These are phyloP conservation scores for Drosophila buzzatii DNA, from an alignment of 2,888 invertebrate species.

Conservation along the genomic window DNA sequence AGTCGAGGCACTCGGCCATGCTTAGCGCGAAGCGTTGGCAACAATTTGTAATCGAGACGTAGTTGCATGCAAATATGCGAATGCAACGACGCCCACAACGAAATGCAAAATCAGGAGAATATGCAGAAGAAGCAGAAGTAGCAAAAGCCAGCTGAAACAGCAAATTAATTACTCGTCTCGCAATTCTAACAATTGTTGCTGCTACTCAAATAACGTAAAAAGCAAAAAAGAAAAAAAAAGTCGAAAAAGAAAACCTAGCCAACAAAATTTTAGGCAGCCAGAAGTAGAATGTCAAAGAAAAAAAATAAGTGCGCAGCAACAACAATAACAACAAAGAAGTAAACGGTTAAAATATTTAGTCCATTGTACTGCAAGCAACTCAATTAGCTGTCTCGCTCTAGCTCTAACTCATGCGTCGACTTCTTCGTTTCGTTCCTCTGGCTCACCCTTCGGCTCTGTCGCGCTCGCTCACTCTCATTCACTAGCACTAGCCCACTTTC, in stretches of 20 bases:
- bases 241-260: not conserved
- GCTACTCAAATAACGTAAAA: slow-evolving; percentile 10
- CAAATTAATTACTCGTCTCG: slow-evolving; percentile 43
- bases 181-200: slow-evolving; percentile 42
- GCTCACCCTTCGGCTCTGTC: not conserved
- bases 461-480: not conserved
- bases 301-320: not conserved
- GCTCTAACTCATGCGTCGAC: not conserved
- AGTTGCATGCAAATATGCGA: slow-evolving; percentile 68
- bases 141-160: slow-evolving; percentile 26
- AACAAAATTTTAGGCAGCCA: not conserved
- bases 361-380: slow-evolving; percentile 37
- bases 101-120: slow-evolving; percentile 36
- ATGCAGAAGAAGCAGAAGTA: not conserved
- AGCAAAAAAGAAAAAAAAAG: slow-evolving; percentile 2
- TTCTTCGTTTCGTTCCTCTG: not conserved
- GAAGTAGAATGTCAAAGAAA: slow-evolving; percentile 7
- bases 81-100: slow-evolving; percentile 50
- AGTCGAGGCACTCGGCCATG: slow-evolving; percentile 34
- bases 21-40: slow-evolving; percentile 46
- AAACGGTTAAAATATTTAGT: slow-evolving; percentile 38
- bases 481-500: slow-evolving; percentile 20
- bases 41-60: slow-evolving; percentile 65
- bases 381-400: slow-evolving; percentile 29
- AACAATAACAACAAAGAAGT: slow-evolving; percentile 1